Evolutionary conservation across 2,888 invertebrate genomes (phyloP), one percentile per base, ranked within the genome.

Genomic region (Ceriagrion tenellum): DNA sequence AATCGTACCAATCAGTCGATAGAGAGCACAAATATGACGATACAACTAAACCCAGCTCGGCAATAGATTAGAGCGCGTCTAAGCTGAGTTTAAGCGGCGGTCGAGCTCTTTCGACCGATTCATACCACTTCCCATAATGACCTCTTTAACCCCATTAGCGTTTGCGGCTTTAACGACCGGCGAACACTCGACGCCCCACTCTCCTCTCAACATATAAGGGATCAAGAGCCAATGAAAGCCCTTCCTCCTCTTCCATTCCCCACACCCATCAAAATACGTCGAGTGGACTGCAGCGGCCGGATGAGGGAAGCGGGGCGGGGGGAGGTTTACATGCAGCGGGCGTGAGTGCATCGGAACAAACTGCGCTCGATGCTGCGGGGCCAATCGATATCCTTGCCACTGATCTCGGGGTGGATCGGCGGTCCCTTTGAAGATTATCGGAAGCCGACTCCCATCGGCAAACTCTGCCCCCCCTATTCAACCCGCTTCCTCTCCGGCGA

Each of bases 81-180:
- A n/a, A n/a, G n/a, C n/a, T 35, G 35, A 35, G 2, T 16, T 35
- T 81, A 18, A 26, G 30, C 16, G 35, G 30, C 12, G 13, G 13
- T 35, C 81, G 26, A 81, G 35, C 30, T 4, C n/a, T 23, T 3
- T 1, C 26, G 81, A 35, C 35, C 30, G 81, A 81, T 81, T 18
- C 35, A 35, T 35, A 35, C 35, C 81, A 30, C 81, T 81, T 35
- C 81, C 81, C 81, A 81, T 35, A 35, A 81, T 35, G 35, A 81
- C 30, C 81, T 81, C 35, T 81, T 81, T 81, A 81, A 35, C 81
- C 81, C 35, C n/a, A 81, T 81, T 35, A 81, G 69, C 59, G 69
- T 69, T 26, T 69, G 69, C 16, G n/a, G 81, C 81, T 81, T 81
- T 35, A 35, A 35, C 81, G 35, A 81, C 13, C 35, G n/a, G 81